Evolutionary conservation across 2,888 invertebrate genomes (phyloP), one percentile per base, ranked within the genome.

Genomic region (Zygogramma bicolorata): DNA sequence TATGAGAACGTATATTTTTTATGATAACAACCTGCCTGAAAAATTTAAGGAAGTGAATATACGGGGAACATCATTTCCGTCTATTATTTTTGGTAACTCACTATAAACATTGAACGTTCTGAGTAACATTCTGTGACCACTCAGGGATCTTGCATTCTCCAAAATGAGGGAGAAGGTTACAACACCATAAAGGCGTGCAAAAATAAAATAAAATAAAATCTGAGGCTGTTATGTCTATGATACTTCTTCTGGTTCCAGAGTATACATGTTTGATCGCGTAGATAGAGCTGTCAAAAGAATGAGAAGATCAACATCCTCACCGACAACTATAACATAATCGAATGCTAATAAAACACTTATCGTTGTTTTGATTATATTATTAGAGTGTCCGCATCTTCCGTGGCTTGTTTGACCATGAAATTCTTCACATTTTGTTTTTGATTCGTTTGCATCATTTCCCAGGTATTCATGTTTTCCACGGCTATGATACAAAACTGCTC

Each of bases 201-300:
- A 13, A 58, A 76, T 77, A 81, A 72, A 62, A 80, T 76, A 61
- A 78, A 22, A 75, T 79, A 61, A 78, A 22, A 75, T 79, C 75
- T 75, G 75, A 73, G 68, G 66, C 69, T 71, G 67, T 73, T 74
- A 78, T 72, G 57, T 58, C 25, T 68, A 63, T 72, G 31, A 80
- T 75, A 78, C 75, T 77, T 68, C 75, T 63, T 15, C 70, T 57
- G 65, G 38, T 59, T 70, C 53, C 29, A 70, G 70, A 70, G 65
- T 18, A 27, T 65, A 63, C 27, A 46, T 46, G 63, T 65, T 70
- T 40, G 65, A 65, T 15, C 42, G 42, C 69, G 20, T 63, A 57
- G 58, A 65, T 60, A 63, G 42, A 65, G 70, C 70, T 15, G 40
- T 65, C 22, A 70, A 65, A 70, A 65, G 20, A 58, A 65, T 70